Base-by-base conservation (phyloP, 2,113 vertebrate species). In the Phycodurus eques region DNA sequence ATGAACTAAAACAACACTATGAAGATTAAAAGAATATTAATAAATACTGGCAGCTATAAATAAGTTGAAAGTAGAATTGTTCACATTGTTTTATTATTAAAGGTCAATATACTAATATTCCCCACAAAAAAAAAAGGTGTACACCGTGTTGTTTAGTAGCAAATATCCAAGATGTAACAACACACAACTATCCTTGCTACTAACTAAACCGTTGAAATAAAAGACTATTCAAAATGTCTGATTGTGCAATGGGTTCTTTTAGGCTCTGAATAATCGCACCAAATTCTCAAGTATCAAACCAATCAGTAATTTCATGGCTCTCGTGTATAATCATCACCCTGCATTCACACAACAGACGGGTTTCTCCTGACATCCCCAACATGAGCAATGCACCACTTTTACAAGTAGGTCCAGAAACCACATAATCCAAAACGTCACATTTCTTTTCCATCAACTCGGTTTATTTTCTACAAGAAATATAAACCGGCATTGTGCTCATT, bases 251-350 rank as follows among this genome's bases (percentile, higher is more conserved):
- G 6, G 10, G n/a, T 71, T 70, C 43, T 74, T 64, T 31, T 47
- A 67, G 19, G 19, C 5, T 62, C 4, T 59, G 57, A 79, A 74
- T 63, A 66, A 83, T 56, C 75, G 33, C 20, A 64, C 64, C 49
- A 57, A 70, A 39, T 39, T 65, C 44, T 12, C 51, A 56, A 47
- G 35, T 54, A 62, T 64, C 57, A 68, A 22, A 72, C 73, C 73
- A 80, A 67, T 81, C 68, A 82, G 44, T 33, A 42, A 63, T 76
- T 69, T 39, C 64, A 79, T 80, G 74, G 77, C 81, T 77, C 47
- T 6, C 46, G 60, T 67, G 68, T 33, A 9, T 80, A 82, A 83
- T 78, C 49, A 65, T 61, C 71, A 72, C 19, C 68, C 33, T 69
- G 73, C 62, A 73, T 64, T 86, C 68, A 67, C 31, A 49, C 60